Evolutionary conservation across 1,140 invertebrate species (phyloP).

Genomic region (Camponotus pennsylvanicus): DNA sequence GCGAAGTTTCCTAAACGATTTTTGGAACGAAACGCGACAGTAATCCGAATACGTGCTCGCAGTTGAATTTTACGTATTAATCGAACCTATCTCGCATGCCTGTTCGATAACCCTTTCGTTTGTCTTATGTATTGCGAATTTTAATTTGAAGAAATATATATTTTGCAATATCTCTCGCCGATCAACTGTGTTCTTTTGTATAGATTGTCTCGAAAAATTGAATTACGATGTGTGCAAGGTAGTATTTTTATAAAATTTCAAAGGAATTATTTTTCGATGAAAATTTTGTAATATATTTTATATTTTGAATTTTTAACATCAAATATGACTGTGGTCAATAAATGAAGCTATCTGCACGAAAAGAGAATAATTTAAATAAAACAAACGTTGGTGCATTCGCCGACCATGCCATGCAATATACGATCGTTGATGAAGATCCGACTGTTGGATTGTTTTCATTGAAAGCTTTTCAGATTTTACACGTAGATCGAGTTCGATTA

Average conservation of each 20-base stretch:
- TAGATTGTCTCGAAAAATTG: background rate
- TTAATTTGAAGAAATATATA: background rate
- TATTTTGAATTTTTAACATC: background rate
- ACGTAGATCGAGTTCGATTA: conserved; percentile 45
- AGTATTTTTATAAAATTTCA: background rate
- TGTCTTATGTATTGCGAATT: background rate
- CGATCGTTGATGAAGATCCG: conserved; percentile 33
- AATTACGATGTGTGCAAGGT: background rate
- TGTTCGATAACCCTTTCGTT: background rate
- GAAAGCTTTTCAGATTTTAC: conserved; percentile 47
- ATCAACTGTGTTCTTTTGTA: background rate
- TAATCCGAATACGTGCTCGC: conserved; percentile 23
- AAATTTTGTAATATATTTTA: background rate
- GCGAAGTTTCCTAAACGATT: conserved; percentile 44
- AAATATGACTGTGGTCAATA: background rate
- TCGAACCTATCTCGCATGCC: conserved; percentile 8
- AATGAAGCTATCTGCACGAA: conserved; percentile 12
- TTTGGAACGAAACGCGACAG: background rate
- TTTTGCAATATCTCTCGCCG: background rate
- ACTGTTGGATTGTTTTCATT: conserved; percentile 47
- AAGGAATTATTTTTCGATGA: background rate
- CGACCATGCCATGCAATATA: conserved; percentile 20
- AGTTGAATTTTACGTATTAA: conserved; percentile 49
- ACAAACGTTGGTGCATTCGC: conserved; percentile 4
- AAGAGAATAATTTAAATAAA: conserved; percentile 29